A percentile compares a stretch with the other conserved stretches of the same genome.
phyloP scores from a whole-genome alignment of 2,888 invertebrate genomes.

The Drosophila putrida region DNA sequence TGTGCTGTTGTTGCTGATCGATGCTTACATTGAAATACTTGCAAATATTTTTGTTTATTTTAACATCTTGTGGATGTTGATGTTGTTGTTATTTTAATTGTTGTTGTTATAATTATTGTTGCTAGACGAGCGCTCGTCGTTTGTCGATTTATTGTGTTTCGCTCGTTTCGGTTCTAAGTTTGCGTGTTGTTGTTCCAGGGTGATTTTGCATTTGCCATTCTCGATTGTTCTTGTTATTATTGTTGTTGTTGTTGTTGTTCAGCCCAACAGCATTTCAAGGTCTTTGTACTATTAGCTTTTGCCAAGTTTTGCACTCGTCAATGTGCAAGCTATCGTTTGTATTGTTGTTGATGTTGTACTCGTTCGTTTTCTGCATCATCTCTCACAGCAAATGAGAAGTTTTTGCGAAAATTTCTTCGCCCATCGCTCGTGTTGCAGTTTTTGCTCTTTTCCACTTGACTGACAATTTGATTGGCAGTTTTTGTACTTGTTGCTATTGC shows the following conservation, averaged over 20 bases:
- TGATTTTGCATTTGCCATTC: constrained; percentile 73
- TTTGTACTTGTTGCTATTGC: constrained; percentile 61
- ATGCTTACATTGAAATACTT: constrained; percentile 42
- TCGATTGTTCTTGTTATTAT: constrained; percentile 37
- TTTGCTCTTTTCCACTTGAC: constrained; percentile 80
- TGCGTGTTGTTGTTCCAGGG: constrained; percentile 79
- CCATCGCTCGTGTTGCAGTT: constrained; percentile 68
- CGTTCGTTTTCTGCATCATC: constrained; percentile 75
- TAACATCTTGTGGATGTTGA: constrained; percentile 41
- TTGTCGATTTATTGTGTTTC: constrained; percentile 65
- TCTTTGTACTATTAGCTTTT: constrained; percentile 75
- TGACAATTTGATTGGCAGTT: constrained; percentile 80
- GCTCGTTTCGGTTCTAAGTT: constrained; percentile 73
- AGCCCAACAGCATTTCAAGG: constrained; percentile 77
- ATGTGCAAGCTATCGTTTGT: constrained; percentile 40
- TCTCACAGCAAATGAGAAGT: constrained; percentile 70
- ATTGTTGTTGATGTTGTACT: constrained; percentile 36
- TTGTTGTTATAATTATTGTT: constrained; percentile 51
- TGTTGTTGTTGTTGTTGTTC: constrained; percentile 41
- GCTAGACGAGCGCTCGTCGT: constrained; percentile 42
- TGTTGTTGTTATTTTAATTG: constrained; percentile 27
- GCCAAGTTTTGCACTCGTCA: constrained; percentile 76
- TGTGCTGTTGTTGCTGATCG: constrained; percentile 15
- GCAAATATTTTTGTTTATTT: constrained; percentile 61
- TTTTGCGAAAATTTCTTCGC: constrained; percentile 75